Base-by-base conservation (phyloP, 2,113 vertebrate genomes). In the Bubalus kerabau region DNA sequence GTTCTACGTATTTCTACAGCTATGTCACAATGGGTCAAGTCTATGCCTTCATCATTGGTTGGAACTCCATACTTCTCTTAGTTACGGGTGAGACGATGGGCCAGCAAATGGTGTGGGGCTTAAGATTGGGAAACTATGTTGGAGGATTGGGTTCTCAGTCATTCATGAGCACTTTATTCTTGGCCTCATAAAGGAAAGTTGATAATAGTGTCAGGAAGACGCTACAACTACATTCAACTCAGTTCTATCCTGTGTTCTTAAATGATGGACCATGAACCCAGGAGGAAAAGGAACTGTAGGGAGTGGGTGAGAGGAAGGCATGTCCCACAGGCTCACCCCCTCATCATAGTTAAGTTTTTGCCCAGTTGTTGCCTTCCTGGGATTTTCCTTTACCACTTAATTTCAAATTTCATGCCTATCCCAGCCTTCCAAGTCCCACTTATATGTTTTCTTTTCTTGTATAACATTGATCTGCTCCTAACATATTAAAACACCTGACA, bases 1-100 rank as follows among this genome's bases (percentile, higher is more conserved):
- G n/a, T 71, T 71, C n/a, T 40, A 9, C n/a, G 0, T 71, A 71
- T 40, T 1, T 71, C 67, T 71, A 6, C n/a, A 71, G 67, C n/a
- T 71, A 71, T 21, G 67, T 71, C 67, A 6, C 0, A 1, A 71
- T 71, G 67, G 67, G 67, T 40, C 67, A 71, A 40, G 4, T 71
- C n/a, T 71, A 71, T 23, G 67, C n/a, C 67, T 71, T 71, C n/a
- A 0, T 71, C n/a, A 36, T 71, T 40, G 67, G 19, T 4, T 71
- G 67, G 67, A 71, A 71, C 67, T 1, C 1, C 67, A 5, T 71
- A 23, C 67, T 71, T 71, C n/a, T 4, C 67, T 71, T 11, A 12
- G n/a, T 71, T 5, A 36, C 2, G 0, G 67, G 67, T 71, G 2
- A 71, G 67, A 71, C 1, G 0, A 40, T 40, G 67, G 67, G 67